Base-by-base conservation (phyloP, 2,113 vertebrate species). In the Callorhinus ursinus region DNA sequence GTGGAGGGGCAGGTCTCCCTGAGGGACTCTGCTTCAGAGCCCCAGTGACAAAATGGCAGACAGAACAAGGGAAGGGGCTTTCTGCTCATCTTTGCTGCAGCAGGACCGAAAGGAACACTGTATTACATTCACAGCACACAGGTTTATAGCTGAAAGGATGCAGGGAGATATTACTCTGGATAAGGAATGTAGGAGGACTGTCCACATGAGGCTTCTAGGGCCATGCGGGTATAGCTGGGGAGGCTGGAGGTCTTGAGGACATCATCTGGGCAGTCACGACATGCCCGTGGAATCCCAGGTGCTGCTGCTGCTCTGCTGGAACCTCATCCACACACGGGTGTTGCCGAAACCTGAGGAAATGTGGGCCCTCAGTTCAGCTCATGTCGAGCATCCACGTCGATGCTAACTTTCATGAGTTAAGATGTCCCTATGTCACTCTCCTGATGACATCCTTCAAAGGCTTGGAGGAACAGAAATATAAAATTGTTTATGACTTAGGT, bases 71-170 rank as follows among this genome's bases (percentile, higher is more conserved):
- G 59, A 88, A 14, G 3, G 69, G 36, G 7, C 1, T 15, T 61
- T 77, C 51, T 61, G 19, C 46, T 5, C 22, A 31, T 49, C 24
- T 55, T 53, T 46, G 24, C n/a, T 2, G 0, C 10, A 5, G 53
- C 4, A 49, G 49, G 46, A 76, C 21, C 15, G 5, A 51, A 46
- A n/a, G 26, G 39, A 51, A 31, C 8, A 39, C 36, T 4, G 7
- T 2, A 26, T 33, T 67, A 24, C 19, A 1, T 31, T 31, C 53
- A 21, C 16, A 7, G 21, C 42, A 53, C 21, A 0, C 0, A 0
- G 3, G 13, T 76, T 69, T 6, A 33, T 4, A 49, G 80, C 24
- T 12, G 13, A 10, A 53, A 82, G 26, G 24, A 72, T 14, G 2
- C 59, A 6, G 7, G 26, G 61, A 69, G 61, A 31, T 16, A 7